Conservation (phyloP, 2,113 vertebrate species). For the Motacilla tschutschensis region DNA sequence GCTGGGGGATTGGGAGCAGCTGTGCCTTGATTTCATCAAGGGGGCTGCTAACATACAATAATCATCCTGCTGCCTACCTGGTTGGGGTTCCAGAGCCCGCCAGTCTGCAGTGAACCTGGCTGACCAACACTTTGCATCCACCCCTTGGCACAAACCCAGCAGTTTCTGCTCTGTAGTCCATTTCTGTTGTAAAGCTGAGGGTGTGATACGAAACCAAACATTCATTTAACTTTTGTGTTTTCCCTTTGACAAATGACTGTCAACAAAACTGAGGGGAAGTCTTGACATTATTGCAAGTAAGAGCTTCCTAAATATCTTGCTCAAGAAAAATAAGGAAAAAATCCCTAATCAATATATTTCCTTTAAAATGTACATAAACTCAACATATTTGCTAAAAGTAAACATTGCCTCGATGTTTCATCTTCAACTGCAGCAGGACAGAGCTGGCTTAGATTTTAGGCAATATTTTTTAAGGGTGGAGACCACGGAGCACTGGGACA, state of each 20-base stretch:
- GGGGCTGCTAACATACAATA: background rate
- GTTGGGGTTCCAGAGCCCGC: background rate
- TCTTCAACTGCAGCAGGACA: background rate
- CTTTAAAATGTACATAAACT: background rate
- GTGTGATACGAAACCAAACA: background rate
- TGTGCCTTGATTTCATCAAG: background rate
- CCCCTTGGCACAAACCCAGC: background rate
- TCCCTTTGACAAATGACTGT: background rate
- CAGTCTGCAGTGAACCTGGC: rapidly evolving
- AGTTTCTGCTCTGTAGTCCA: background rate
- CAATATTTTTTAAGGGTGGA: background rate
- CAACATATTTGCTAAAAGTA: background rate
- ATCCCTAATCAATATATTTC: background rate
- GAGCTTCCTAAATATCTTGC: background rate
- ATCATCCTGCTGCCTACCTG: background rate
- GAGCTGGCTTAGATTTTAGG: background rate
- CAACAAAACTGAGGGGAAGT: background rate
- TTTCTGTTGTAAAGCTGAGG: background rate
- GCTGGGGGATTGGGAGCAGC: background rate
- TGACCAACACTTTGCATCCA: rapidly evolving
- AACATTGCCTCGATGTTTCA: background rate
- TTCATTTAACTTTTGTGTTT: background rate
- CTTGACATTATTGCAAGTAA: background rate
- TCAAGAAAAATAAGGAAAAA: background rate
- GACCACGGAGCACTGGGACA: rapidly evolving